A percentile compares a stretch with the other conserved stretches of the same genome.
Evolutionary conservation across 2,888 invertebrate species (phyloP).

Genomic region (Cryptocephalus moraei): DNA sequence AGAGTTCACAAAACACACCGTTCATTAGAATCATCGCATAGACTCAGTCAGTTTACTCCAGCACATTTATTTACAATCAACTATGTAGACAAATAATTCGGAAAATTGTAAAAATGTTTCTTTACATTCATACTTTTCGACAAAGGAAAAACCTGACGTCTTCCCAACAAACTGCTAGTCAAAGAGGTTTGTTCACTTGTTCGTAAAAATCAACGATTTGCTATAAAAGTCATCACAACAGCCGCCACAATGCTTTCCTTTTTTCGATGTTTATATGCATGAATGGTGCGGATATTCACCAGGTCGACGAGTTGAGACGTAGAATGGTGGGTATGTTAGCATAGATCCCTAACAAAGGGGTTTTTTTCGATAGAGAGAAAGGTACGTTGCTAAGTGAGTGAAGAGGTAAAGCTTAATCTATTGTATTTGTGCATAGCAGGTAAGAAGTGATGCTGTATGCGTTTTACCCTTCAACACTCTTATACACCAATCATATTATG

Average conservation of each 20-base stretch:
- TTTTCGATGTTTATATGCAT: conserved; percentile 11
- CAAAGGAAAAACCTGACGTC: too few species aligned
- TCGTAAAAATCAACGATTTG: too few species aligned
- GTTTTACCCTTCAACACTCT: conserved; percentile 28
- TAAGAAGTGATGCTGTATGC: conserved; percentile 13
- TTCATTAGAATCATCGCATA: too few species aligned
- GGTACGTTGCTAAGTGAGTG: conserved; percentile 12
- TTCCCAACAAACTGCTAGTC: too few species aligned
- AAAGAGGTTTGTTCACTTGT: too few species aligned
- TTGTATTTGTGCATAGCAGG: conserved; percentile 16
- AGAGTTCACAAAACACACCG: too few species aligned
- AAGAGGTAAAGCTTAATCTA: conserved; percentile 12
- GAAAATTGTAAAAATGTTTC: too few species aligned
- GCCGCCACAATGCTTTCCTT: not conserved
- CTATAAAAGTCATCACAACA: too few species aligned
- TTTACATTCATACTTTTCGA: too few species aligned
- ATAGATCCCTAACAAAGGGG: conserved; percentile 10
- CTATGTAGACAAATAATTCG: too few species aligned
- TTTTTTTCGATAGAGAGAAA: conserved; percentile 8
- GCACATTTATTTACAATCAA: too few species aligned
- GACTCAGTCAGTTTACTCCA: too few species aligned
- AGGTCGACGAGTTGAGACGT: conserved; percentile 25
- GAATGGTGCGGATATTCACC: conserved; percentile 15
- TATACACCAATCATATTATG: conserved; percentile 37
- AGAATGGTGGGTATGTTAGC: conserved; percentile 18